Conservation (phyloP, 2,888 invertebrate genomes). For the Tillus elongatus region DNA sequence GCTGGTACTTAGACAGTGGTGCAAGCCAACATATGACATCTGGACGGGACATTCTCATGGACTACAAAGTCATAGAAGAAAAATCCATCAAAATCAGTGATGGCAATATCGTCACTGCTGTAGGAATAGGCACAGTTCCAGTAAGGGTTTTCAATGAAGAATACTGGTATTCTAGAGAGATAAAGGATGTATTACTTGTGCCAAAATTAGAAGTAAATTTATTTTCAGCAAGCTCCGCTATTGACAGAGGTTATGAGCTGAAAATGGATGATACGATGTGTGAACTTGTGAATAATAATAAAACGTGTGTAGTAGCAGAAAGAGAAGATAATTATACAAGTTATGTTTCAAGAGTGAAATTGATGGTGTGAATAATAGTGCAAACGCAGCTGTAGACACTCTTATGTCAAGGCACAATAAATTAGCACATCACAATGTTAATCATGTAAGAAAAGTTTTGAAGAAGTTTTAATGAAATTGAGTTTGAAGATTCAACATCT, state of each 20-base stretch:
- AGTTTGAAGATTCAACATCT: slow-evolving; percentile 9
- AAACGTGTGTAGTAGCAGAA: too few species aligned
- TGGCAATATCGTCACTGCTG: neutral
- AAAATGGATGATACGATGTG: too few species aligned
- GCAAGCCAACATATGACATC: neutral
- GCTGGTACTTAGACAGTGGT: slow-evolving; percentile 2
- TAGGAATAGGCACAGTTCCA: neutral
- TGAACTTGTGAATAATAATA: too few species aligned
- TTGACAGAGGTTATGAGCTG: slow-evolving; percentile 1
- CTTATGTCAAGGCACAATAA: slow-evolving; percentile 22
- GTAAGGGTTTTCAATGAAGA: neutral
- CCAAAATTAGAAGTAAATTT: neutral
- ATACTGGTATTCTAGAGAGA: neutral
- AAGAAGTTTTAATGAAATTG: slow-evolving; percentile 5
- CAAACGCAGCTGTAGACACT: too few species aligned
- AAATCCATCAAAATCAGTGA: neutral
- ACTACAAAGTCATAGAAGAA: neutral
- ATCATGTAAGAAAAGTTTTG: slow-evolving; percentile 16
- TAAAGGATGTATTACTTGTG: neutral
- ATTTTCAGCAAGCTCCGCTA: neutral
- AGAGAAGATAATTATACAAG: too few species aligned
- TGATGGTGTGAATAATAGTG: too few species aligned
- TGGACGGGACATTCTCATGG: neutral
- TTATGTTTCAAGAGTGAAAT: too few species aligned
- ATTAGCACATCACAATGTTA: slow-evolving; percentile 25